phyloP scores from a whole-genome alignment of 2,888 invertebrate genomes.

The Sesia apiformis region DNA sequence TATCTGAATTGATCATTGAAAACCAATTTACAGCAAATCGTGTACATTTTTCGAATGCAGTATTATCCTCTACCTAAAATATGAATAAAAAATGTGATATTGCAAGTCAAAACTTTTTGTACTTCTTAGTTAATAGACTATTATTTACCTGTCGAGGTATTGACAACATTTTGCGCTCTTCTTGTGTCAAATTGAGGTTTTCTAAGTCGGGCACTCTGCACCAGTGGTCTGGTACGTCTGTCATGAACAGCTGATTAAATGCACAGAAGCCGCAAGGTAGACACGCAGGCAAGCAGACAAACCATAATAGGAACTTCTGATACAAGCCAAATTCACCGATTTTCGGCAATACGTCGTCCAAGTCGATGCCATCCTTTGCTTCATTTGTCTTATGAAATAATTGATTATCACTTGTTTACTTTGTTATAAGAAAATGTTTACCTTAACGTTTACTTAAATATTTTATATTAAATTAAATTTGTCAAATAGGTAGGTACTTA shows the following conservation, averaged over 20 bases:
- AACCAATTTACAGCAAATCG: slow-evolving; percentile 85
- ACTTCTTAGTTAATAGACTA: no score
- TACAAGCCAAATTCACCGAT: slow-evolving; percentile 93
- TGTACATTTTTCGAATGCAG: slow-evolving; percentile 79
- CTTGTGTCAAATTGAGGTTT: slow-evolving; percentile 63
- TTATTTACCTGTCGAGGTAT: slow-evolving; percentile 75
- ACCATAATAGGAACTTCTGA: slow-evolving; percentile 88
- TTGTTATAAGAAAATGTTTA: no score
- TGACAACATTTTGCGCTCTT: slow-evolving; percentile 76
- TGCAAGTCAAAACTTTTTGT: no score
- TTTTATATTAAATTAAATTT: no score
- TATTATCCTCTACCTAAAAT: slow-evolving; percentile 31
- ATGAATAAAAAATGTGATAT: neutral
- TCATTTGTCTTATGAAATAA: slow-evolving; percentile 32
- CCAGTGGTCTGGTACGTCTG: slow-evolving; percentile 91
- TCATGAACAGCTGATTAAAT: slow-evolving; percentile 95
- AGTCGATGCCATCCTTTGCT: slow-evolving; percentile 75
- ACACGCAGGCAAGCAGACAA: slow-evolving; percentile 91
- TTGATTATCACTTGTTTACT: no score
- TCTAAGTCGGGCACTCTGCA: slow-evolving; percentile 82
- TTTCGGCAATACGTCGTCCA: slow-evolving; percentile 88
- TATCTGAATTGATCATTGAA: slow-evolving; percentile 40
- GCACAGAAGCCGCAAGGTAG: slow-evolving; percentile 94
- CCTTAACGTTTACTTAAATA: no score
- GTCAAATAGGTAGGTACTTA: no score